A percentile compares a stretch with the other conserved stretches of the same genome.
Conservation (phyloP, 2,113 vertebrate genomes). For the Gobio gobio region DNA sequence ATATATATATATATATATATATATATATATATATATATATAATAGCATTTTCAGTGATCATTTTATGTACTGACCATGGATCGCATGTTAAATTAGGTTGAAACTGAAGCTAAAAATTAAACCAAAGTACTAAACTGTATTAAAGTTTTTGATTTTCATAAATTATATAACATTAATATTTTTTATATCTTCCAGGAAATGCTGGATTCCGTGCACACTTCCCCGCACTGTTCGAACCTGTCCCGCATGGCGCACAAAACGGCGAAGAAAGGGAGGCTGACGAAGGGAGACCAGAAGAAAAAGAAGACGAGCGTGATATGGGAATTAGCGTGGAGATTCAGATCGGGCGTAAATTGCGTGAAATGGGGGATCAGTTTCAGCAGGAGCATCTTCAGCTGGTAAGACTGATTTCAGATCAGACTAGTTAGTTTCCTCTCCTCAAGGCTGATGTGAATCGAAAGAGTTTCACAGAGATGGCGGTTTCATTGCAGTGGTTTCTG, state of each 20-base stretch:
- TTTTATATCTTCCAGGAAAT: slow-evolving; percentile 23
- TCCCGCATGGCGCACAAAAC: not conserved
- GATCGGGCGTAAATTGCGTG: slow-evolving; percentile 53
- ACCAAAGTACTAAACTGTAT: not conserved
- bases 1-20: too few relatives aligned
- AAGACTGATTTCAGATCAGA: slow-evolving; percentile 18
- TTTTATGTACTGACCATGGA: not conserved
- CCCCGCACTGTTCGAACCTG: slow-evolving; percentile 10
- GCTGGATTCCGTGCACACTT: slow-evolving; percentile 40
- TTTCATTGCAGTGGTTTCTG: slow-evolving; percentile 19
- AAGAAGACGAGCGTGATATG: slow-evolving; percentile 16
- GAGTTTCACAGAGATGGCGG: not conserved
- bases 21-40: too few relatives aligned
- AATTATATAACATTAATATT: too few relatives aligned
- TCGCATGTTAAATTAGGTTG: not conserved
- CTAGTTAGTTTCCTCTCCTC: not conserved
- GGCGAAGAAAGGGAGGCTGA: not conserved
- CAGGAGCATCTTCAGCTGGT: slow-evolving; percentile 54
- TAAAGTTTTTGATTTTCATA: not conserved
- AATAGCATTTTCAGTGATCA: not conserved
- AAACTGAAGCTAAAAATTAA: not conserved
- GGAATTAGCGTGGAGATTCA: slow-evolving; percentile 49
- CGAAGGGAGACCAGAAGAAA: slow-evolving; percentile 20
- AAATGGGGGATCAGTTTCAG: slow-evolving; percentile 57
- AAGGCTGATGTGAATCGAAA: not conserved